phyloP scores from a whole-genome alignment of 2,888 invertebrate genomes.

The Caenorhabditis angaria region DNA sequence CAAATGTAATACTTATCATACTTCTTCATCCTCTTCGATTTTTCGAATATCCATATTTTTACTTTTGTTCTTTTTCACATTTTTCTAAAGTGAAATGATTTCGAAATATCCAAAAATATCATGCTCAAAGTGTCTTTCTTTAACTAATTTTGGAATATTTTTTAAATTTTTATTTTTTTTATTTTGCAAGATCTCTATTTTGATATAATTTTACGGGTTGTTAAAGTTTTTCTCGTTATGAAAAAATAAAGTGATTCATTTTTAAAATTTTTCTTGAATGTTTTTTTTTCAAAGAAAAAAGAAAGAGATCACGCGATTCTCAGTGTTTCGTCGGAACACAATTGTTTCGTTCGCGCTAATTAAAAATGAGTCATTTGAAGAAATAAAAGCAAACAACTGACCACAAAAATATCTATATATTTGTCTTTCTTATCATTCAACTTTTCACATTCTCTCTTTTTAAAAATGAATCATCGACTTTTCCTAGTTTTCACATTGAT shows the following conservation, averaged over 20 bases:
- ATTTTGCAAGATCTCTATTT: not conserved
- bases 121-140: slow-evolving; percentile 18
- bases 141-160: slow-evolving; percentile 1
- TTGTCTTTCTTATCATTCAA: slow-evolving; percentile 1
- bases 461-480: not conserved
- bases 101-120: slow-evolving; percentile 10
- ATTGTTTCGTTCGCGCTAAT: too few relatives aligned
- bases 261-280: too few relatives aligned
- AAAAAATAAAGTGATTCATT: too few relatives aligned
- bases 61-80: slow-evolving; percentile 1
- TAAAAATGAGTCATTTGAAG: not conserved
- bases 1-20: slow-evolving; percentile 48
- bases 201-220: not conserved
- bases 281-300: too few relatives aligned
- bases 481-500: not conserved
- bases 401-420: not conserved
- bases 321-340: too few relatives aligned
- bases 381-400: not conserved
- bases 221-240: slow-evolving; percentile 11
- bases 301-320: too few relatives aligned
- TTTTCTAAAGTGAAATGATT: not conserved
- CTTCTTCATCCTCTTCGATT: not conserved
- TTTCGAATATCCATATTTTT: slow-evolving; percentile 10
- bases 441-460: not conserved
- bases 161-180: not conserved